Conservation (phyloP, 2,888 invertebrate species). For the Siphlonurus alternatus region DNA sequence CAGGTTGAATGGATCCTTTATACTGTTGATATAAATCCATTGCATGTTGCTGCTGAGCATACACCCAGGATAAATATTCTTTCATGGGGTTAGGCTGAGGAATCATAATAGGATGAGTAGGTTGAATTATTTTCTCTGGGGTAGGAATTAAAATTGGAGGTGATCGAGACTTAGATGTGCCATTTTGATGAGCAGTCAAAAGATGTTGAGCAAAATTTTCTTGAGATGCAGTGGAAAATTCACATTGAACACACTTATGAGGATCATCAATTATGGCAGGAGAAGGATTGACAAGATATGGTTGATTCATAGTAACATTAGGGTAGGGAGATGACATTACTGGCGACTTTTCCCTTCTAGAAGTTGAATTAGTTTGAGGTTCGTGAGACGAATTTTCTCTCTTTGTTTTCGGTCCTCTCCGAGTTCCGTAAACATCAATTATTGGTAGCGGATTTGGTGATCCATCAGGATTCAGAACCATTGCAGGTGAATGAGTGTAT, state of each 20-base stretch:
- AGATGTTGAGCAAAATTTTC: slow-evolving; percentile 25
- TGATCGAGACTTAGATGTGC: neutral
- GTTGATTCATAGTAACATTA: neutral
- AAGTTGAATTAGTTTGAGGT: neutral
- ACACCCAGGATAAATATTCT: slow-evolving; percentile 6
- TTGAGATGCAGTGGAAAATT: slow-evolving; percentile 21
- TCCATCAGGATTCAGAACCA: slow-evolving; percentile 78
- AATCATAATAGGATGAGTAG: slow-evolving; percentile 22
- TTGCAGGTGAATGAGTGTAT: slow-evolving; percentile 72
- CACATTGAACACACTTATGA: slow-evolving; percentile 26
- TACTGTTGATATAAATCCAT: neutral
- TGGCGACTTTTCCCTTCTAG: neutral
- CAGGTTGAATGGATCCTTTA: neutral
- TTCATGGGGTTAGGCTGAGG: slow-evolving; percentile 5
- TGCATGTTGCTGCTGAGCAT: slow-evolving; percentile 5
- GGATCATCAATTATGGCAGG: neutral
- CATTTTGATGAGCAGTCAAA: slow-evolving; percentile 13
- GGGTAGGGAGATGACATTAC: neutral
- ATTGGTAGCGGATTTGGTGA: slow-evolving; percentile 73
- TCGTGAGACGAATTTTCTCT: neutral
- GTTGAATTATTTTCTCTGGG: neutral
- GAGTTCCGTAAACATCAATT: slow-evolving; percentile 80
- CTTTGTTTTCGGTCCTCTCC: slow-evolving; percentile 60
- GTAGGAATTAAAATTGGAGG: neutral
- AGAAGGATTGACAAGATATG: too few species aligned